Evolutionary conservation across 2,113 vertebrate genomes (phyloP).

Genomic region (Pterocles burchelli): DNA sequence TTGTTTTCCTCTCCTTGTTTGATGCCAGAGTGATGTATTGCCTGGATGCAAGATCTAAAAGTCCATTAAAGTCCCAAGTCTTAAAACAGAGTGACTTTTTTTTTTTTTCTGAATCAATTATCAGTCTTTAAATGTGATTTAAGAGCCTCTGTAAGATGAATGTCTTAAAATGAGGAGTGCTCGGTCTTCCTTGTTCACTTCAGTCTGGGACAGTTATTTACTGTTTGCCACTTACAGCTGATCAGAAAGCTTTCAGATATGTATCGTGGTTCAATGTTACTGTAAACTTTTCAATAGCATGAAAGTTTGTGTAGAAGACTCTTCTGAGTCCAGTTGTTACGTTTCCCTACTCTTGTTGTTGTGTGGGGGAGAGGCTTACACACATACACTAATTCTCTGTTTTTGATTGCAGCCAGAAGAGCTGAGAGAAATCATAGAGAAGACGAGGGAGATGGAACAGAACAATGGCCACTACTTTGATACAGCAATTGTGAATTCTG

Average conservation of each 20-base stretch:
- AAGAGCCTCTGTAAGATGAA: neutral
- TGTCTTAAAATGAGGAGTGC: neutral
- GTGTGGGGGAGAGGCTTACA: neutral
- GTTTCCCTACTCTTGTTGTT: neutral
- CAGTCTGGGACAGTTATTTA: neutral
- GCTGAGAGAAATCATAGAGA: conserved; percentile 90
- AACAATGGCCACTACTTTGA: conserved; percentile 93
- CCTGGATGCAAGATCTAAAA: neutral
- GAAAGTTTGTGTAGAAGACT: neutral
- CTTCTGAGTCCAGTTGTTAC: neutral
- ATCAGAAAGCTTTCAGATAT: neutral
- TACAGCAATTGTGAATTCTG: conserved; percentile 87
- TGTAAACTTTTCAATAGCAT: neutral
- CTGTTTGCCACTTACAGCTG: neutral
- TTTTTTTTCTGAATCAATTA: neutral
- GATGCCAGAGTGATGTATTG: neutral
- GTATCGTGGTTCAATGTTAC: neutral
- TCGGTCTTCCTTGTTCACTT: neutral
- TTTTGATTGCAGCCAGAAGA: conserved; percentile 86
- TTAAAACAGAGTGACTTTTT: neutral
- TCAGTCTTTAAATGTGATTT: neutral
- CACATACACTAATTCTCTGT: neutral
- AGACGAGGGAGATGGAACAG: conserved; percentile 95
- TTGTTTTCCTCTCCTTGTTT: neutral
- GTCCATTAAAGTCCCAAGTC: neutral